phyloP scores from a whole-genome alignment of 2,888 invertebrate species.

The Thereva unica region DNA sequence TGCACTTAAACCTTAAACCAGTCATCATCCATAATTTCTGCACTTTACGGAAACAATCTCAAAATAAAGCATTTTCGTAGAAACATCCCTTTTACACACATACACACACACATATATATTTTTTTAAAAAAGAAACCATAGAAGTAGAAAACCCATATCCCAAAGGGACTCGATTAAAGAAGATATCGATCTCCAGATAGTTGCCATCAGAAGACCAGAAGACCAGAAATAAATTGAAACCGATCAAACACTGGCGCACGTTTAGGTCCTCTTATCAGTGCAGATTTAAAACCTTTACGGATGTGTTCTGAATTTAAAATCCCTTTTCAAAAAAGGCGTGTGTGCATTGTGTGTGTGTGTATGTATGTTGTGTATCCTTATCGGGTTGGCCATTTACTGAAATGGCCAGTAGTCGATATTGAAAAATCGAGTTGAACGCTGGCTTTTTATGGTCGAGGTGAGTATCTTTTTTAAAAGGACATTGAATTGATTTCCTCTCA shows the following conservation, averaged over 20 bases:
- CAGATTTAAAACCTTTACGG: conserved; percentile 30
- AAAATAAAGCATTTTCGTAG: too few relatives aligned
- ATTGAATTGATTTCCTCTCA: conserved; percentile 26
- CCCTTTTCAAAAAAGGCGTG: neutral
- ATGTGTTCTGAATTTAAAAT: conserved; percentile 40
- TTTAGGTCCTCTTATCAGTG: conserved; percentile 20
- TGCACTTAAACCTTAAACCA: too few relatives aligned
- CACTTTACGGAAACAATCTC: too few relatives aligned
- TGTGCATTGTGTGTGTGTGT: conserved; percentile 9
- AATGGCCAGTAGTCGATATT: conserved; percentile 36
- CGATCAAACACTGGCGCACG: neutral
- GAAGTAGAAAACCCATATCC: too few relatives aligned
- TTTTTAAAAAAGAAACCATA: too few relatives aligned
- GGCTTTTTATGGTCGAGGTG: neutral
- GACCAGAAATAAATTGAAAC: neutral
- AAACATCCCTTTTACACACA: too few relatives aligned
- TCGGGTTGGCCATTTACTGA: conserved; percentile 36
- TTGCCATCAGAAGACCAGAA: conserved; percentile 29
- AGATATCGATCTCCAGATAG: conserved; percentile 27
- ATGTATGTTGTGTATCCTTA: conserved; percentile 15
- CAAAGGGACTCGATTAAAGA: too few relatives aligned
- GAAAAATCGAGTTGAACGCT: conserved; percentile 23
- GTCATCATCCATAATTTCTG: too few relatives aligned
- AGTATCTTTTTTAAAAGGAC: conserved; percentile 26
- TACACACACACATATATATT: too few relatives aligned